Base-by-base conservation (phyloP, 2,113 vertebrate species). In the Paralichthys olivaceus region DNA sequence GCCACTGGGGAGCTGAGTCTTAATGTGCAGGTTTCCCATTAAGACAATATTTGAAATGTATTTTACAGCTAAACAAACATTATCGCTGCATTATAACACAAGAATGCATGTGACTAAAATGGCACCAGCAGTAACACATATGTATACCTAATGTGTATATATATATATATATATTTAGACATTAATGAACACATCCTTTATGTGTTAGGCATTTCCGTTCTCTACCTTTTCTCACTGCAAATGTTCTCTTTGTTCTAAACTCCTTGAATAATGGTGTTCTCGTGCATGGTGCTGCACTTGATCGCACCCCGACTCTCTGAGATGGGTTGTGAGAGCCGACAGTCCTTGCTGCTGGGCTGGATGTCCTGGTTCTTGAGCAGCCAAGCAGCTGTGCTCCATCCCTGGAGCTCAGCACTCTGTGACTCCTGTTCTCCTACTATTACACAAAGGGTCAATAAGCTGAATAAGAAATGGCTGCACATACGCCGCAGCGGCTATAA, bases 401-500 rank as follows among this genome's bases (percentile, higher is more conserved):
- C 45, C 73, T 76, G 65, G 25, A 75, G 79, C 66, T 69, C 32
- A 54, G 60, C 45, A 23, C 45, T 69, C 63, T 25, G 15, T 73
- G 59, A 78, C 56, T 78, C 28, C 43, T 29, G 51, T 19, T 73
- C 65, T 77, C 54, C 51, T 26, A 47, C 26, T 55, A 13, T 57
- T 32, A 70, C 82, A 55, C 53, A 54, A 32, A 63, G 54, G 63
- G 69, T 88, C 77, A 78, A 69, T 12, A 14, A 54, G 69, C 56
- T 34, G 14, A 26, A 59, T 34, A 67, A 45, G 62, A 71, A 63
- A 45, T 55, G 53, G 26, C 20, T 26, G 23, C 49, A 6, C 1
- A 7, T 37, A n/a, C 26, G 29, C 53, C n/a, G 26, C 12, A 55
- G 65, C 4, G 69, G 28, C 32, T 29, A 47, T 23, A 25, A 5